phyloP scores from a whole-genome alignment of 2,797 vertebrate species.

The Gephyroberyx darwinii region DNA sequence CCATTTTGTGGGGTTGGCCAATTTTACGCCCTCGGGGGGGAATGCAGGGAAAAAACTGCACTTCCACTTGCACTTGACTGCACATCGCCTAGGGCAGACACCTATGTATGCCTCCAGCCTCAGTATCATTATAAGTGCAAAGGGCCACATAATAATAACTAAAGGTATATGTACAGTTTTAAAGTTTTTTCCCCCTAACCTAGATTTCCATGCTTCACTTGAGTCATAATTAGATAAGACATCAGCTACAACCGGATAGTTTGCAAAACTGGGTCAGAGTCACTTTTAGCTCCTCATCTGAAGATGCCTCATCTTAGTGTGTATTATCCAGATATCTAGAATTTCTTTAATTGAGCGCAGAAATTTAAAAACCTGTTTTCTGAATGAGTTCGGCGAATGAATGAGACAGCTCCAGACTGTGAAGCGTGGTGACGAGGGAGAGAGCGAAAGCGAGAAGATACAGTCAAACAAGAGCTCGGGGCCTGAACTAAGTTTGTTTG shows the following conservation, averaged over 20 bases:
- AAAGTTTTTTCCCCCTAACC: constrained; percentile 41
- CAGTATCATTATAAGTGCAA: constrained; percentile 42
- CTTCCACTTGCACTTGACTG: constrained; percentile 61
- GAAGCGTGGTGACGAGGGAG: too few species aligned
- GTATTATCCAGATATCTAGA: too few species aligned
- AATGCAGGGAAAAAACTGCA: constrained; percentile 47
- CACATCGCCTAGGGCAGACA: constrained; percentile 54
- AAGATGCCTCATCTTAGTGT: constrained; percentile 10
- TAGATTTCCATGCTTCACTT: constrained; percentile 32
- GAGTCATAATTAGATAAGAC: constrained; percentile 46
- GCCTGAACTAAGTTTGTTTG: too few species aligned
- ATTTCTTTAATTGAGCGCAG: too few species aligned
- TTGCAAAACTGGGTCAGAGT: constrained; percentile 20
- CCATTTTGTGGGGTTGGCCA: constrained; percentile 50
- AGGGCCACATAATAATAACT: constrained; percentile 38
- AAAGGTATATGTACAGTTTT: constrained; percentile 29
- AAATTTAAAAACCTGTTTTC: too few species aligned
- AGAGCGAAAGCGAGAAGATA: too few species aligned
- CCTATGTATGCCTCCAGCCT: constrained; percentile 45
- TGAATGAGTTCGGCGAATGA: too few species aligned
- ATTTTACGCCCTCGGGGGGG: constrained; percentile 52
- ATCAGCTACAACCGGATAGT: constrained; percentile 36
- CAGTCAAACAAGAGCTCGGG: too few species aligned
- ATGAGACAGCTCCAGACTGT: too few species aligned
- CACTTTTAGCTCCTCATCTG: constrained; percentile 7